Percentiles rank a stretch among this genome's conserved stretches.
Evolutionary conservation across 2,113 vertebrate genomes (phyloP).

Genomic region (Maccullochella peelii): DNA sequence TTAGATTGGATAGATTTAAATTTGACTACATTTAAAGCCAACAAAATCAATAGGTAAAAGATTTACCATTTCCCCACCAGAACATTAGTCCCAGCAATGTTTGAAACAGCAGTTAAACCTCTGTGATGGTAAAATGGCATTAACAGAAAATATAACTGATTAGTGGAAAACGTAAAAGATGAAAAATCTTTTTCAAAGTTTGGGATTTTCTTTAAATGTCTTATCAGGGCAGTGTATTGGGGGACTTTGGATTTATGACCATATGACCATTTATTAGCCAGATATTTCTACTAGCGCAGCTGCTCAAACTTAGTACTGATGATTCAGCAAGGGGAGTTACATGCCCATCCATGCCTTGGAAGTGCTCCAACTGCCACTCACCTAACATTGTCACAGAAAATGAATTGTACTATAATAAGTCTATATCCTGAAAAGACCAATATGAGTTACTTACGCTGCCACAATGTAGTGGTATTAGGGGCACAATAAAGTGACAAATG

Average conservation of each 20-base stretch:
- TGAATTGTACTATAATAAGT: background rate
- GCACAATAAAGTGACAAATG: background rate
- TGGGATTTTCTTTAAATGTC: background rate
- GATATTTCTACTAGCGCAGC: background rate
- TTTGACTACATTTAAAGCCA: background rate
- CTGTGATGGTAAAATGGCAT: background rate
- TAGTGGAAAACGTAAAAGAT: no score
- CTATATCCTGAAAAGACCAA: background rate
- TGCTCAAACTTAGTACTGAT: background rate
- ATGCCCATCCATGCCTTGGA: background rate
- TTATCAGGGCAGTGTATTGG: background rate
- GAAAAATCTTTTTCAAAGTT: background rate
- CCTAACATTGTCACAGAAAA: conserved; percentile 1
- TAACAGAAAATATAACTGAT: background rate
- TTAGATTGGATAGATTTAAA: background rate
- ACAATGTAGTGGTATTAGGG: background rate
- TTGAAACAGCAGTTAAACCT: background rate
- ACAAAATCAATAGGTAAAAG: background rate
- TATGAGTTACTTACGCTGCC: background rate
- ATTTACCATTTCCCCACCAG: background rate
- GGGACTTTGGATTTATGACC: background rate
- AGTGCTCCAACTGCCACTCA: conserved; percentile 1
- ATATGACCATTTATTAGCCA: no score
- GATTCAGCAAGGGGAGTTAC: background rate
- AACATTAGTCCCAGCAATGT: background rate